These are phyloP conservation scores for Scaptomyza hsui DNA, from an alignment of 1,140 invertebrate genomes.

Conservation along the genomic window DNA sequence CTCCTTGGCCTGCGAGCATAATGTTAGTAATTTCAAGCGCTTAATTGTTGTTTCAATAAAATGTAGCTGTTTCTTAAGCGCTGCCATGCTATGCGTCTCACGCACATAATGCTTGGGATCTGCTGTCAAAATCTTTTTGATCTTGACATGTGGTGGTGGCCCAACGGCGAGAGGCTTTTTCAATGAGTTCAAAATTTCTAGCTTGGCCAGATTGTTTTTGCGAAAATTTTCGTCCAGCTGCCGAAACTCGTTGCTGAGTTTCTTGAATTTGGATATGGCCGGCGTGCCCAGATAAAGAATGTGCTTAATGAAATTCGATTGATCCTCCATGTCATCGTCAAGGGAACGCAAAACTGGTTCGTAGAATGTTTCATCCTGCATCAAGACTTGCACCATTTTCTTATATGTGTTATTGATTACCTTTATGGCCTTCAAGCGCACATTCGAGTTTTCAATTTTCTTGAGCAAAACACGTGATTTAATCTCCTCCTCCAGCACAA, in stretches of 20 bases:
- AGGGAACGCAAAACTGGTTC: constrained; percentile 75
- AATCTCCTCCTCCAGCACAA: constrained; percentile 61
- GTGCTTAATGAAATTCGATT: constrained; percentile 72
- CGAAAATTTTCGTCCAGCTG: constrained; percentile 49
- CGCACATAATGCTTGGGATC: constrained; percentile 65
- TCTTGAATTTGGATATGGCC: constrained; percentile 68
- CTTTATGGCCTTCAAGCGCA: constrained; percentile 73
- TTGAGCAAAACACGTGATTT: constrained; percentile 58
- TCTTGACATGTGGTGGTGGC: neutral
- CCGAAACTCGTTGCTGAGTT: constrained; percentile 59
- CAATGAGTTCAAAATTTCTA: constrained; percentile 48
- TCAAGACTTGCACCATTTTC: constrained; percentile 70
- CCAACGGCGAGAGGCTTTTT: constrained; percentile 7
- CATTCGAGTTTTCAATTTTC: constrained; percentile 77
- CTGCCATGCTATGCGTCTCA: constrained; percentile 35
- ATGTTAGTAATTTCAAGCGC: neutral
- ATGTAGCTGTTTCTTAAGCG: neutral
- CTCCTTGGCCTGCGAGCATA: constrained; percentile 7
- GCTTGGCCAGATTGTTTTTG: constrained; percentile 59
- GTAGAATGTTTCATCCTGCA: constrained; percentile 76
- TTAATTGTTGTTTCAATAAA: neutral
- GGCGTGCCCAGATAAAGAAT: constrained; percentile 73
- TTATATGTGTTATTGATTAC: constrained; percentile 75
- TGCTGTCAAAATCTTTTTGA: constrained; percentile 14
- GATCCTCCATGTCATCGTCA: constrained; percentile 73